A percentile compares a stretch with the other conserved stretches of the same genome.
Conservation (phyloP, 2,888 invertebrate genomes). For the Taphrorychus bicolor region DNA sequence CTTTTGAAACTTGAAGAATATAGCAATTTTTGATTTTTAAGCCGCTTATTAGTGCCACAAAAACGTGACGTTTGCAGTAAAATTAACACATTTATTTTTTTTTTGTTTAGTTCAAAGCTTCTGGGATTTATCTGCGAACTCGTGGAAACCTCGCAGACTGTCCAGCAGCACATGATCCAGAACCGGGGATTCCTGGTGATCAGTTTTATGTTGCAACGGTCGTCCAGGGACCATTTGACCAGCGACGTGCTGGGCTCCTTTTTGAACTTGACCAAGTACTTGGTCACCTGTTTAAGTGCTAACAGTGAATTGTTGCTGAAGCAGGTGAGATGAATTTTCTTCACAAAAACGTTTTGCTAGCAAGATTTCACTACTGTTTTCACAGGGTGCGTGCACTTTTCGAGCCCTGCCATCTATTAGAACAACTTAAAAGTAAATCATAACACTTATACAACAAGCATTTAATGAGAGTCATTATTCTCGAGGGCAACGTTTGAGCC, state of each 20-base stretch:
- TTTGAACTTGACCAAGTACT: slow-evolving; percentile 88
- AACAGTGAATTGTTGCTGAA: slow-evolving; percentile 91
- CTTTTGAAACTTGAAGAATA: too few relatives aligned
- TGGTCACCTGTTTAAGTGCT: slow-evolving; percentile 90
- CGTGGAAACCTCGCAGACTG: slow-evolving; percentile 95
- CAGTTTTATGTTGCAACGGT: slow-evolving; percentile 94
- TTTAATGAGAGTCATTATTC: too few relatives aligned
- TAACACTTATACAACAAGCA: too few relatives aligned
- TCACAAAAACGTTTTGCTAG: background rate
- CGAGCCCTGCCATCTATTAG: too few relatives aligned
- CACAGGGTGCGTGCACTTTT: too few relatives aligned
- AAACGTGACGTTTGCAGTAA: too few relatives aligned
- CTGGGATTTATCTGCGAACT: slow-evolving; percentile 97
- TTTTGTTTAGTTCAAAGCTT: slow-evolving; percentile 95
- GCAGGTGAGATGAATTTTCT: slow-evolving; percentile 75
- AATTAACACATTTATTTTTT: too few relatives aligned
- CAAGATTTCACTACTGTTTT: too few relatives aligned
- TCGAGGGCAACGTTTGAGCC: too few relatives aligned
- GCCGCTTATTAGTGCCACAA: too few relatives aligned
- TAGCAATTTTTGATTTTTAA: too few relatives aligned
- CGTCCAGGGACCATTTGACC: slow-evolving; percentile 91
- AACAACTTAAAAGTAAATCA: too few relatives aligned
- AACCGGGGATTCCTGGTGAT: slow-evolving; percentile 98
- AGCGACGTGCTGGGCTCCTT: slow-evolving; percentile 93
- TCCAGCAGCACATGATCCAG: slow-evolving; percentile 99